Evolutionary conservation across 2,888 invertebrate genomes (phyloP).

Genomic region (Cataglyphis altisquamis): DNA sequence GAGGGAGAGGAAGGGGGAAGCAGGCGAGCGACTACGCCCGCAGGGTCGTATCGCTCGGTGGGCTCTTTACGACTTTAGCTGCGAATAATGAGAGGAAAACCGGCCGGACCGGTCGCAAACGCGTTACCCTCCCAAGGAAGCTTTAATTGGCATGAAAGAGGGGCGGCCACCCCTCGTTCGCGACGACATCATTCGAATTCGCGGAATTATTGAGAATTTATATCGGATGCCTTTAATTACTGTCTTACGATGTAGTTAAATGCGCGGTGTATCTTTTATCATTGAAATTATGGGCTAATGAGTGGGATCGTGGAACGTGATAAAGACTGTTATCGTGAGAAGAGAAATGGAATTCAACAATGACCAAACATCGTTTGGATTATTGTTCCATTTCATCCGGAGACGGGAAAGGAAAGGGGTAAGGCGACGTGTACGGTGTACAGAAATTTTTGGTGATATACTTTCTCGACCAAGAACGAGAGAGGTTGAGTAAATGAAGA

Average conservation of each 20-base stretch:
- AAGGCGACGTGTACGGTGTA: slow-evolving; percentile 12
- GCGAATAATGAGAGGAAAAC: slow-evolving; percentile 62
- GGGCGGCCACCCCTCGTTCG: background rate
- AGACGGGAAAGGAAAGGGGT: background rate
- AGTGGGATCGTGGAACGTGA: slow-evolving; percentile 3
- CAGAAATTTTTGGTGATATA: slow-evolving; percentile 21
- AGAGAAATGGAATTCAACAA: slow-evolving; percentile 22
- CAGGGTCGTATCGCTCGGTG: slow-evolving; percentile 62
- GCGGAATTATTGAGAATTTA: slow-evolving; percentile 35
- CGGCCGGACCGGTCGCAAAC: slow-evolving; percentile 34
- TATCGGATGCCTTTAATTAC: slow-evolving; percentile 41
- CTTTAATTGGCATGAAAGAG: slow-evolving; percentile 34
- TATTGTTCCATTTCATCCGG: slow-evolving; percentile 21
- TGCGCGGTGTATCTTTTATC: slow-evolving; percentile 38
- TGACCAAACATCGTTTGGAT: slow-evolving; percentile 7
- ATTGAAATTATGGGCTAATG: slow-evolving; percentile 19
- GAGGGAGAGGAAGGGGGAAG: background rate
- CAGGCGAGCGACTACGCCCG: slow-evolving; percentile 17
- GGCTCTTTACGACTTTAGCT: slow-evolving; percentile 51
- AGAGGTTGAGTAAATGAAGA: slow-evolving; percentile 29
- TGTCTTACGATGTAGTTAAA: slow-evolving; percentile 38
- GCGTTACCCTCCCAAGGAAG: slow-evolving; percentile 37
- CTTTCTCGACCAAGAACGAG: no score
- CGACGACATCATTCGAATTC: slow-evolving; percentile 28
- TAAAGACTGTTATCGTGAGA: background rate